Evolutionary conservation across 2,797 vertebrate genomes (phyloP).

Genomic region (Bradypus variegatus): DNA sequence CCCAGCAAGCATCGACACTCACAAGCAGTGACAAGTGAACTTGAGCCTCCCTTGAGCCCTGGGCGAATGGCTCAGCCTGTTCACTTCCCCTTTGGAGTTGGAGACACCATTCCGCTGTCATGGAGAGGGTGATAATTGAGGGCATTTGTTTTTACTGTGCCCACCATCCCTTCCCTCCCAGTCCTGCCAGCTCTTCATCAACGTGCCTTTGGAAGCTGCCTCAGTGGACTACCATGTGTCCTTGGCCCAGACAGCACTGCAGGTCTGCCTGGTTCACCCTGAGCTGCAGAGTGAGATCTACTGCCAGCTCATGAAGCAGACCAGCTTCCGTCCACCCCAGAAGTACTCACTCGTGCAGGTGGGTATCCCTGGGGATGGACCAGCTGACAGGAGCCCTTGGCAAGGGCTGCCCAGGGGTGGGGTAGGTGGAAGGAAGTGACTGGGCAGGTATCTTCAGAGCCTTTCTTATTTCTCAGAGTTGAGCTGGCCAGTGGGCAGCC

Average conservation of each 20-base stretch:
- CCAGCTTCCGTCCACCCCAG: conserved; percentile 80
- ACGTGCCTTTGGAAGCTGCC: conserved; percentile 89
- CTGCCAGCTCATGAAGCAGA: conserved; percentile 95
- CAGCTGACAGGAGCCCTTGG: not conserved
- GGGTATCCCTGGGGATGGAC: not conserved
- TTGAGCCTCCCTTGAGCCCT: not conserved
- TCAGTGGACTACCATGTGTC: conserved; percentile 95
- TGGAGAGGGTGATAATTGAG: no score
- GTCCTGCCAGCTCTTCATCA: conserved; percentile 98
- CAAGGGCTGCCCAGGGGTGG: not conserved
- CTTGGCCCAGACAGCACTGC: conserved; percentile 91
- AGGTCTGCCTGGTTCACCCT: conserved; percentile 90
- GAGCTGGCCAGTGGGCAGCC: not conserved
- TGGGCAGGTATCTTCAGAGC: not conserved
- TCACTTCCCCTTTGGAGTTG: not conserved
- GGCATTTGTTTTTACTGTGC: not conserved
- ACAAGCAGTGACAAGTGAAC: not conserved
- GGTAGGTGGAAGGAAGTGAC: not conserved
- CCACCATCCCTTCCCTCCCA: conserved; percentile 59
- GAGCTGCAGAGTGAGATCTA: conserved; percentile 97
- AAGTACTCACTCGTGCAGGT: conserved; percentile 92
- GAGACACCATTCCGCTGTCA: not conserved
- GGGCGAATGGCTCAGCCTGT: no score
- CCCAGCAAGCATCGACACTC: not conserved
- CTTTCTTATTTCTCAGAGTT: not conserved